These are phyloP conservation scores for Phalacrocorax aristotelis DNA, from an alignment of 2,113 vertebrate species.

Conservation along the genomic window DNA sequence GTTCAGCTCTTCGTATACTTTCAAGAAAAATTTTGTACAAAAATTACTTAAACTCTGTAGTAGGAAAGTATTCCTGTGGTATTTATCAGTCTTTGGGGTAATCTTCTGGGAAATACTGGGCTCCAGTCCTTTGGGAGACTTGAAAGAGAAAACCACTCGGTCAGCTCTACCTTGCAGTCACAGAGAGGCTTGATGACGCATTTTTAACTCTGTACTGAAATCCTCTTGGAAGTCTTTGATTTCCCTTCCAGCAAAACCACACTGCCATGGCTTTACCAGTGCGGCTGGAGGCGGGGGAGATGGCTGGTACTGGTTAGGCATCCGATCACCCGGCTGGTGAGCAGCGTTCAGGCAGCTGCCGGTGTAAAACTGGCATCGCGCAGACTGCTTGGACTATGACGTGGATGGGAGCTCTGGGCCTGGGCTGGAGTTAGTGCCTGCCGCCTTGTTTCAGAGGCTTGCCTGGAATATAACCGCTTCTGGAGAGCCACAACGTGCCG, in stretches of 20 bases:
- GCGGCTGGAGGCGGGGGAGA: fast-evolving
- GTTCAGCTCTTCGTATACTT: not conserved
- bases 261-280: fast-evolving
- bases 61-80: not conserved
- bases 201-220: not conserved
- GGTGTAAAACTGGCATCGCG: fast-evolving
- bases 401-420: not conserved
- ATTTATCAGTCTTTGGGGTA: not conserved
- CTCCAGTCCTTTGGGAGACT: not conserved
- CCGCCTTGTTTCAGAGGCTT: not conserved
- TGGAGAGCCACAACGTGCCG: fast-evolving
- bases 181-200: not conserved
- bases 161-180: not conserved
- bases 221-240: not conserved
- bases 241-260: not conserved
- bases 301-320: not conserved
- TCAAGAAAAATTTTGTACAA: not conserved
- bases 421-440: not conserved
- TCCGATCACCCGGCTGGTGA: not conserved
- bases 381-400: not conserved
- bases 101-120: not conserved
- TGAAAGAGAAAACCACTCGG: not conserved
- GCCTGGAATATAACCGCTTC: fast-evolving
- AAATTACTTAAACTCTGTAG: not conserved
- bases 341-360: fast-evolving